Percentiles rank a stretch among this genome's conserved stretches.
These are phyloP conservation scores for Drosophila tsacasi DNA, from an alignment of 1,140 invertebrate species.

Conservation along the genomic window DNA sequence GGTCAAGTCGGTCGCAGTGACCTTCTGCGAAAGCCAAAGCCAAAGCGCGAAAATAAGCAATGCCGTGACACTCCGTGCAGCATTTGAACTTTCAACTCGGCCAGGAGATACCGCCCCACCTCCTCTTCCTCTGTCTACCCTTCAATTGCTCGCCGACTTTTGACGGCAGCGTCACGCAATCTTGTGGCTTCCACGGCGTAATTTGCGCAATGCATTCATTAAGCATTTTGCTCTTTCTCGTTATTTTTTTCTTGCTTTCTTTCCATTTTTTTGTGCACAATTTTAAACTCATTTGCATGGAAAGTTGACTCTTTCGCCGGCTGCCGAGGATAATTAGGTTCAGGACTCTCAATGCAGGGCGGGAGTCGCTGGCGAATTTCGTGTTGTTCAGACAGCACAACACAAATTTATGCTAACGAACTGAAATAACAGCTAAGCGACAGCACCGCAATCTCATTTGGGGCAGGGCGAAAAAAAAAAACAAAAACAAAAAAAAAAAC, in stretches of 20 bases:
- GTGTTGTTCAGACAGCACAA: constrained; percentile 21
- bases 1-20: constrained; percentile 24
- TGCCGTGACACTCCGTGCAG: constrained; percentile 1
- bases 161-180: constrained; percentile 39
- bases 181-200: constrained; percentile 35
- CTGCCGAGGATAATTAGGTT: constrained; percentile 50
- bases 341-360: constrained; percentile 31
- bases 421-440: constrained; percentile 46
- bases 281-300: constrained; percentile 65
- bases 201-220: constrained; percentile 68
- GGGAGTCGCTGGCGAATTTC: constrained; percentile 14
- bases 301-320: constrained; percentile 27
- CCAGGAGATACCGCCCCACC: constrained; percentile 26
- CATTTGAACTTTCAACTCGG: constrained; percentile 31
- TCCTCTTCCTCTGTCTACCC: background rate
- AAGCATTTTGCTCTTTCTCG: constrained; percentile 34
- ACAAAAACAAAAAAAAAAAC: background rate
- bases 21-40: constrained; percentile 13
- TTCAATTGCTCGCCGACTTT: constrained; percentile 6
- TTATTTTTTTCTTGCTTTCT: background rate
- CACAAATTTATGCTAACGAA: constrained; percentile 54
- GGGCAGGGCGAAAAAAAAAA: background rate
- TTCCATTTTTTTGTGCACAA: constrained; percentile 20
- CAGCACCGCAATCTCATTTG: constrained; percentile 47
- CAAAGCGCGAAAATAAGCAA: constrained; percentile 17